Evolutionary conservation across 2,888 invertebrate genomes (phyloP).

Genomic region (Erannis defoliaria): DNA sequence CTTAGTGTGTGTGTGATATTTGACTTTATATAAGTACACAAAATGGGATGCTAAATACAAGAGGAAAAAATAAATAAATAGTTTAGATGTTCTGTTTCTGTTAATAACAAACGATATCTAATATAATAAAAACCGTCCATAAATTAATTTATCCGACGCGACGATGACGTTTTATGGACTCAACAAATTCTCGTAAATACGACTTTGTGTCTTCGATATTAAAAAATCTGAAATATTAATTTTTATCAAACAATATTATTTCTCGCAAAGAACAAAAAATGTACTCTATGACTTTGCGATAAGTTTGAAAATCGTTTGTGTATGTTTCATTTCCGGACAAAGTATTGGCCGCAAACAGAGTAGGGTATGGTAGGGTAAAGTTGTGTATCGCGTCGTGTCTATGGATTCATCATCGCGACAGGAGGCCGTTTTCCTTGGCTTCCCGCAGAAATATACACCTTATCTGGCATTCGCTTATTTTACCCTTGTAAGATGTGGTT

Average conservation of each 20-base stretch:
- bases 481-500: slow-evolving; percentile 32
- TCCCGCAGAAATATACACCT: slow-evolving; percentile 52
- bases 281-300: slow-evolving; percentile 24
- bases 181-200: slow-evolving; percentile 69
- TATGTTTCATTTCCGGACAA: slow-evolving; percentile 7
- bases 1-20: no score
- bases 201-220: slow-evolving; percentile 73
- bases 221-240: slow-evolving; percentile 64
- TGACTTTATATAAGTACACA: no score
- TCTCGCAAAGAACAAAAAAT: neutral
- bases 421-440: slow-evolving; percentile 69
- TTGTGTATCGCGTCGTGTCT: slow-evolving; percentile 63
- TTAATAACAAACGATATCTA: no score
- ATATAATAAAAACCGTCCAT: no score
- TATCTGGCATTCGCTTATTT: slow-evolving; percentile 68
- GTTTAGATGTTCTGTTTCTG: no score
- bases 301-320: slow-evolving; percentile 39
- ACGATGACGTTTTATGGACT: slow-evolving; percentile 56
- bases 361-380: slow-evolving; percentile 56
- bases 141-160: slow-evolving; percentile 71
- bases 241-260: slow-evolving; percentile 22
- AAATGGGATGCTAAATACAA: no score
- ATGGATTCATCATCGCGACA: slow-evolving; percentile 78
- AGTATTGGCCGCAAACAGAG: slow-evolving; percentile 37
- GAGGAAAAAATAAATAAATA: no score